These are phyloP conservation scores for Prenolepis imparis DNA, from an alignment of 2,888 invertebrate genomes.

Conservation along the genomic window DNA sequence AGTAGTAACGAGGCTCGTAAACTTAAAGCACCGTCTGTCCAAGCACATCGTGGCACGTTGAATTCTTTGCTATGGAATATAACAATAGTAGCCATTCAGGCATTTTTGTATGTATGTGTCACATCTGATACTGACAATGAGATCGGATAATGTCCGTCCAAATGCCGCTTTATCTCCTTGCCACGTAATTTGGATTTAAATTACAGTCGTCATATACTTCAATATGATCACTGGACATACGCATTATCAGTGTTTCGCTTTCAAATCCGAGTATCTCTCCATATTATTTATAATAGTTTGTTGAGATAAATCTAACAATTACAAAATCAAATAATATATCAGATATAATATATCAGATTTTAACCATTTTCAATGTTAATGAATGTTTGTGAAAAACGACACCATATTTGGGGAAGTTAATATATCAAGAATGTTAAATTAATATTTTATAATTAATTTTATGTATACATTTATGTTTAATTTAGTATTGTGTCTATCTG, in stretches of 20 bases:
- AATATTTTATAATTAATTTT: neutral
- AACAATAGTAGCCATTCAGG: slow-evolving; percentile 29
- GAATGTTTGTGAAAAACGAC: neutral
- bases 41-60: slow-evolving; percentile 43
- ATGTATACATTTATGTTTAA: neutral
- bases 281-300: neutral
- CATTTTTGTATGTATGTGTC: slow-evolving; percentile 27
- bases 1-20: slow-evolving; percentile 75
- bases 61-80: slow-evolving; percentile 58
- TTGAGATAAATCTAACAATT: neutral
- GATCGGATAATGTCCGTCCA: slow-evolving; percentile 28
- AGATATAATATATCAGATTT: neutral
- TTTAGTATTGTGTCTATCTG: slow-evolving; percentile 1
- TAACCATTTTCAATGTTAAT: neutral
- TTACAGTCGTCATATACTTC: neutral
- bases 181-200: slow-evolving; percentile 36
- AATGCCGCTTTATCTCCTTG: slow-evolving; percentile 28
- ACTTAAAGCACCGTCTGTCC: slow-evolving; percentile 68
- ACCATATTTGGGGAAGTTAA: neutral
- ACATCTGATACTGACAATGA: slow-evolving; percentile 7
- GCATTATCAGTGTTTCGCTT: slow-evolving; percentile 13
- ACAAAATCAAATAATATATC: neutral
- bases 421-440: neutral
- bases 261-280: neutral
- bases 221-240: neutral